Evolutionary conservation across 2,113 vertebrate genomes (phyloP), one percentile per base, ranked within the genome.

Genomic region (human (Homo sapiens)): DNA sequence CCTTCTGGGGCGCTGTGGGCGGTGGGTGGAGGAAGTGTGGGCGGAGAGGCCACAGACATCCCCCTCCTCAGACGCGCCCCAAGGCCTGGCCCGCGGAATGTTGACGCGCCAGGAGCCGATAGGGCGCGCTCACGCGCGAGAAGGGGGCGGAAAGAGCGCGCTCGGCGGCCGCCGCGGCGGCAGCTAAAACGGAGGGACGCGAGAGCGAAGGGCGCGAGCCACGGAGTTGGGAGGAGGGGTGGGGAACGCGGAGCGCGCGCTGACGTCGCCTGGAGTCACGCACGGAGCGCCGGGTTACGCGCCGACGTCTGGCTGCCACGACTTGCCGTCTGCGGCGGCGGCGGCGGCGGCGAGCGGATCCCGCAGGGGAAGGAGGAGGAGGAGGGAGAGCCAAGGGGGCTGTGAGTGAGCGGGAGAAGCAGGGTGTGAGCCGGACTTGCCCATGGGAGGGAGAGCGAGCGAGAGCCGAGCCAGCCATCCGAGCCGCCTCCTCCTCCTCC

Each of bases 251-350:
- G 96, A 68, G 97, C 97, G 97, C 97, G 97, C 98, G 96, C 97
- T 97, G 97, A 98, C 98, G 97, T 98, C 97, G 96, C 97, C 90
- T 82, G 95, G 97, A 98, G 98, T 98, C 98, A 97, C 98, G 97
- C 95, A 97, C 97, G 70, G 98, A 98, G 98, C 98, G 98, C 97
- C 97, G 98, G 97, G 97, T 97, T 98, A 98, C 98, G 98, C 96
- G 98, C 96, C 96, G 96, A 97, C 98, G 97, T 98, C 98, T 97
- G 98, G 98, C 97, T 98, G 98, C 98, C 98, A 98, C 98, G 98
- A 98, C 97, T 98, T 96, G 98, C 98, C 96, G 97, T 97, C 94
- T 81, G 96, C 96, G 93, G 98, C 97, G 86, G 81, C 97, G 94
- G 94, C 80, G 97, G 79, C 95, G 95, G 97, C 94, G 84, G 93